phyloP scores from a whole-genome alignment of 2,888 invertebrate genomes.

The Eilema sororculum region DNA sequence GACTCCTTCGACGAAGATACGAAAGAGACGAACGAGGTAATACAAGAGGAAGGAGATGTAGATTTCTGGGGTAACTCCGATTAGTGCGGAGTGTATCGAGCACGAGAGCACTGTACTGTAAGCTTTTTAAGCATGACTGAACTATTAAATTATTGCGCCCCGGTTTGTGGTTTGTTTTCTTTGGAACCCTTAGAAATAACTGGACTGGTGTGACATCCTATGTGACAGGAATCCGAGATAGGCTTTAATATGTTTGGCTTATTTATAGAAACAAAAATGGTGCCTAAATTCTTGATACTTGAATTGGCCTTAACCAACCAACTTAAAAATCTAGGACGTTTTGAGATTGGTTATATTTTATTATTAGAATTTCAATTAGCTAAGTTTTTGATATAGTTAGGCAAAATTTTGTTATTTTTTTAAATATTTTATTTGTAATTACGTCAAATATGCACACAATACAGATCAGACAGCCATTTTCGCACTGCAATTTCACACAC shows the following conservation, averaged over 20 bases:
- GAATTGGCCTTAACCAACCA: slow-evolving; percentile 32
- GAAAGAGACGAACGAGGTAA: slow-evolving; percentile 77
- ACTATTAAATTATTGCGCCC: slow-evolving; percentile 75
- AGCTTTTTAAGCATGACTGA: slow-evolving; percentile 84
- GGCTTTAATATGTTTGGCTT: slow-evolving; percentile 77
- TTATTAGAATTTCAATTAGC: slow-evolving; percentile 38
- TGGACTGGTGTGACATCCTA: slow-evolving; percentile 58
- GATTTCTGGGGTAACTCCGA: slow-evolving; percentile 82
- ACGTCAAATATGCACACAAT: background rate
- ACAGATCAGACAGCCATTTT: background rate
- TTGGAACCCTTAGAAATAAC: slow-evolving; percentile 57
- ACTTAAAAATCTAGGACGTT: slow-evolving; percentile 35
- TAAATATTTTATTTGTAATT: background rate
- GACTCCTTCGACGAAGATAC: slow-evolving; percentile 80
- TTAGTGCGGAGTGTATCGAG: slow-evolving; percentile 67
- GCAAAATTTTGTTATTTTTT: background rate
- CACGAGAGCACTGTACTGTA: slow-evolving; percentile 68
- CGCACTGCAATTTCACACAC: background rate
- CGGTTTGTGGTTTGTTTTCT: slow-evolving; percentile 75
- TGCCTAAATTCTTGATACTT: slow-evolving; percentile 21
- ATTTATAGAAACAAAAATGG: slow-evolving; percentile 31
- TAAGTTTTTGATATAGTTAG: slow-evolving; percentile 25
- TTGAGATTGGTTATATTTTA: slow-evolving; percentile 36
- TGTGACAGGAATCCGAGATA: slow-evolving; percentile 61
- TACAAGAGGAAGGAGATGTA: slow-evolving; percentile 71